Evolutionary conservation across 2,113 vertebrate genomes (phyloP).

Genomic region (Varanus komodoensis): DNA sequence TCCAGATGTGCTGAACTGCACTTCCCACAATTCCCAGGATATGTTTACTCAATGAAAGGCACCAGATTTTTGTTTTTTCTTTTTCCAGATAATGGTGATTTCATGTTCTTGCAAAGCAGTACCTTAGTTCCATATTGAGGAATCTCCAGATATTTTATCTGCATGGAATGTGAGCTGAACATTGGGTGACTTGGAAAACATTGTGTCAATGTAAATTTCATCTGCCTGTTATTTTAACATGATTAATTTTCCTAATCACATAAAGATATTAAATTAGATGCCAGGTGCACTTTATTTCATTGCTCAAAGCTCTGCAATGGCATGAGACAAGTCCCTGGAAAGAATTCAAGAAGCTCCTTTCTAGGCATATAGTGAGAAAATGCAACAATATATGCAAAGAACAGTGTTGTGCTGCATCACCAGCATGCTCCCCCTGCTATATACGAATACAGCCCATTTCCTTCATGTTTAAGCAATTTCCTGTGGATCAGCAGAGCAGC

Average conservation of each 20-base stretch:
- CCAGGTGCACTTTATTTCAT: background rate
- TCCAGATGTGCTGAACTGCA: too few species aligned
- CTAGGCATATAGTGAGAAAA: too few species aligned
- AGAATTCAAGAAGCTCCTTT: background rate
- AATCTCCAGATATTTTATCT: background rate
- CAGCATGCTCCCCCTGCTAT: too few species aligned
- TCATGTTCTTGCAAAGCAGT: background rate
- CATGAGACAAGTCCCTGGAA: background rate
- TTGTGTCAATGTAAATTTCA: background rate
- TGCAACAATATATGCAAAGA: too few species aligned
- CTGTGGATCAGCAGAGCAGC: too few species aligned
- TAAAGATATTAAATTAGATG: background rate
- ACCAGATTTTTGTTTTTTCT: background rate
- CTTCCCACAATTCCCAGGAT: too few species aligned
- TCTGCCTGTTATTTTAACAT: background rate
- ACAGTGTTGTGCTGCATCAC: too few species aligned
- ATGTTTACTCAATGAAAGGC: background rate
- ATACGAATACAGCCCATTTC: too few species aligned
- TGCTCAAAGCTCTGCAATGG: background rate
- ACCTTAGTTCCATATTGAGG: background rate
- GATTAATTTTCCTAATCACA: background rate
- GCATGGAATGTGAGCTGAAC: background rate
- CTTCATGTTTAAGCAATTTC: too few species aligned
- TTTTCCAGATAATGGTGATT: background rate
- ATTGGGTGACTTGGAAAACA: background rate